Evolutionary conservation across 2,113 vertebrate species (phyloP).

Genomic region (human (Homo sapiens)): GRCh38 chr3:14224001-14224500

Average conservation of each 20-base stretch:
- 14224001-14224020: neutral
- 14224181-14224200: neutral
- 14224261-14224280: neutral
- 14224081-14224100: neutral
- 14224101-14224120: neutral
- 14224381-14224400: neutral
- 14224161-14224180: neutral
- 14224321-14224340: neutral
- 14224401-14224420: neutral
- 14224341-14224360: neutral
- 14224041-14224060: neutral
- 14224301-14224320: neutral
- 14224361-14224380: neutral
- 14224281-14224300: neutral
- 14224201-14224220: neutral
- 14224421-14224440: neutral
- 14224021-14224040: neutral
- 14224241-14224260: neutral
- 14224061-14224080: neutral
- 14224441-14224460: neutral
- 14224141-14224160: neutral
- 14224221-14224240: neutral
- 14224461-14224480: neutral
- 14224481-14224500: neutral
- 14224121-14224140: neutral